These are phyloP conservation scores for Sebastes matsubarae DNA, from an alignment of 2,797 vertebrate genomes.

Conservation along the genomic window DNA sequence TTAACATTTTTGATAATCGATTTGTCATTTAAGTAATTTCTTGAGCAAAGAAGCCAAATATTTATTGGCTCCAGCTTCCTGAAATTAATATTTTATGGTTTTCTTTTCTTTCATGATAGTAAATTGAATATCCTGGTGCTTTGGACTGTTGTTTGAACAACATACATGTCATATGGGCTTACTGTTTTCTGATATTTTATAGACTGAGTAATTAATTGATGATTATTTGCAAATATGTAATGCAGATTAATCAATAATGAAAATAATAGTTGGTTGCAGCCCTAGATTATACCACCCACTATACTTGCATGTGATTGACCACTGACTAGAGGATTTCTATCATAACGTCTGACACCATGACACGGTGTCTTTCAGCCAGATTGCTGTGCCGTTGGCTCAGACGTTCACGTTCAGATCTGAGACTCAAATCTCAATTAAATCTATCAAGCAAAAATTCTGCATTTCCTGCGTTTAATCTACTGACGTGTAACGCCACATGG, in stretches of 20 bases:
- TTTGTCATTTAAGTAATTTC: neutral
- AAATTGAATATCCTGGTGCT: neutral
- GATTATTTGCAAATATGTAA: neutral
- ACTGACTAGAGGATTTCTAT: neutral
- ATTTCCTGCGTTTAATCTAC: neutral
- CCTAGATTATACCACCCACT: neutral
- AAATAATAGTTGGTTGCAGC: neutral
- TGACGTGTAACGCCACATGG: neutral
- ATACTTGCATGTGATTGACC: neutral
- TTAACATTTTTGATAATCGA: no score
- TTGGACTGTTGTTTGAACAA: neutral
- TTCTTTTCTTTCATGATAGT: neutral
- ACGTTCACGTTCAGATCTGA: neutral
- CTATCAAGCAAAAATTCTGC: neutral
- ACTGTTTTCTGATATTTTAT: neutral
- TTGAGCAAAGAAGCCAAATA: neutral
- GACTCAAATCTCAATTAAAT: slow-evolving; percentile 2
- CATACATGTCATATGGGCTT: no score
- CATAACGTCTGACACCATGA: neutral
- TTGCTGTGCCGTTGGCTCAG: neutral
- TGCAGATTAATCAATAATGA: neutral
- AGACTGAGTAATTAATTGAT: neutral
- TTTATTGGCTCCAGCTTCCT: neutral
- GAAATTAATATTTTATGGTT: neutral
- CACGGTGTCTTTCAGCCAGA: neutral